Evolutionary conservation across 1,140 invertebrate species (phyloP).

Genomic region (Trichomalopsis sarcophagae): DNA sequence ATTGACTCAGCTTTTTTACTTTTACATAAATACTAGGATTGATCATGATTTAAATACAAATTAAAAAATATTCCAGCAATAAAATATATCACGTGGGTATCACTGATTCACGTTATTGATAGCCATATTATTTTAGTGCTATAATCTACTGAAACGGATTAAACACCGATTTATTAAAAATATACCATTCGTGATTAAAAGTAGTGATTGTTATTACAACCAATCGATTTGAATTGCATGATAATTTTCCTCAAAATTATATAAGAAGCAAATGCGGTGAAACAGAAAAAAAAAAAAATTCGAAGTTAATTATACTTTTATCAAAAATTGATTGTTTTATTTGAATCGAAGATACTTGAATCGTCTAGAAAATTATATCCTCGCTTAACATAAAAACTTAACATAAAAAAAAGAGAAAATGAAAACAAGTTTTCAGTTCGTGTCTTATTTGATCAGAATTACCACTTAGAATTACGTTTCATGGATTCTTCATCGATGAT

Average conservation of each 20-base stretch:
- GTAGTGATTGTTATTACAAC: not conserved
- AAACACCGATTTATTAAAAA: not conserved
- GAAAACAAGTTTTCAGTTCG: not conserved
- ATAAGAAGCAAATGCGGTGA: not conserved
- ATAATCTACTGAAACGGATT: not conserved
- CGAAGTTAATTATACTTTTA: not conserved
- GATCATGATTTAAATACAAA: constrained; percentile 23
- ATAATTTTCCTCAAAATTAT: not conserved
- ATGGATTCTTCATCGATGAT: not conserved
- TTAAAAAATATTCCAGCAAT: constrained; percentile 9
- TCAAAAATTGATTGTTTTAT: not conserved
- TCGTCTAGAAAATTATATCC: not conserved
- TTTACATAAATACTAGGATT: constrained; percentile 12
- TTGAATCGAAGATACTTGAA: not conserved
- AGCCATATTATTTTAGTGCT: not conserved
- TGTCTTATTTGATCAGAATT: not conserved
- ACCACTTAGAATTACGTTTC: not conserved
- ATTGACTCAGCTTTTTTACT: not conserved
- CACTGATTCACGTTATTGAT: not conserved
- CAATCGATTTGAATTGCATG: not conserved
- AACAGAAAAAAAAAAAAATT: not conserved
- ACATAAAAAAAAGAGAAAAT: not conserved
- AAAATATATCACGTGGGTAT: constrained; percentile 14
- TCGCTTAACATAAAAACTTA: not conserved
- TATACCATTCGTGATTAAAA: not conserved